Conservation (phyloP, 1,140 invertebrate species). For the Hyphantria cunea region DNA sequence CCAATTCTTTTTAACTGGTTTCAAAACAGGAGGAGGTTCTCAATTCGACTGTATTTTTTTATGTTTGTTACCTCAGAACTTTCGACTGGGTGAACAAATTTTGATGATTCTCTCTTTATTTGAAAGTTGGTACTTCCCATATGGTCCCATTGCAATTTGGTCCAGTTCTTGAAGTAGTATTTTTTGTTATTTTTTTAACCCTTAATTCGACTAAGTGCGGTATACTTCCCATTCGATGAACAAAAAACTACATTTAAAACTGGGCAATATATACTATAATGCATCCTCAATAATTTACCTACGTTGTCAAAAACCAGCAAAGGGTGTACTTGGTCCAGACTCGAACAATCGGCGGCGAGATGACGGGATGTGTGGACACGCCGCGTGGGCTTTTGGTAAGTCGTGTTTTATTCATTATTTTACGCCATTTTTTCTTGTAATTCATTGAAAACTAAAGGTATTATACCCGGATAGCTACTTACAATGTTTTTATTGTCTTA, state of each 20-base stretch:
- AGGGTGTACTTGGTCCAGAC: neutral
- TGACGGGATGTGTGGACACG: constrained; percentile 13
- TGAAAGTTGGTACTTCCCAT: too few species aligned
- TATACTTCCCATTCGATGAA: constrained; percentile 5
- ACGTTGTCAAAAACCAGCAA: constrained; percentile 5
- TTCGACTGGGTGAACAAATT: too few species aligned
- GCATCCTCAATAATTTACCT: constrained; percentile 4
- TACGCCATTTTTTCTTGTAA: constrained; percentile 5
- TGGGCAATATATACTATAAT: constrained; percentile 8
- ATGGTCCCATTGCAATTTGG: too few species aligned
- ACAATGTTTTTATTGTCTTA: constrained; percentile 14
- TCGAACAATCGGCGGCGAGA: constrained; percentile 19
- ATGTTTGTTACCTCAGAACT: too few species aligned
- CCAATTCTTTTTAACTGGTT: too few species aligned
- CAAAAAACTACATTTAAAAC: constrained; percentile 3
- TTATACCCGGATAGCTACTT: constrained; percentile 10
- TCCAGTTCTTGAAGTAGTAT: too few species aligned
- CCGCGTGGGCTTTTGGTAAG: constrained; percentile 25
- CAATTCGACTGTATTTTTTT: too few species aligned
- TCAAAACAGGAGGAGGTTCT: too few species aligned
- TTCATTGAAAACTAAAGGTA: constrained; percentile 18
- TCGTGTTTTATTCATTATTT: constrained; percentile 26
- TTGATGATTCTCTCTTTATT: too few species aligned
- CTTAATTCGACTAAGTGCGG: constrained; percentile 1
- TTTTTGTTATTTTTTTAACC: too few species aligned